Percentiles rank a stretch among this genome's conserved stretches.
These are phyloP conservation scores for Notolepis coatsorum DNA, from an alignment of 2,797 vertebrate species.

Conservation along the genomic window DNA sequence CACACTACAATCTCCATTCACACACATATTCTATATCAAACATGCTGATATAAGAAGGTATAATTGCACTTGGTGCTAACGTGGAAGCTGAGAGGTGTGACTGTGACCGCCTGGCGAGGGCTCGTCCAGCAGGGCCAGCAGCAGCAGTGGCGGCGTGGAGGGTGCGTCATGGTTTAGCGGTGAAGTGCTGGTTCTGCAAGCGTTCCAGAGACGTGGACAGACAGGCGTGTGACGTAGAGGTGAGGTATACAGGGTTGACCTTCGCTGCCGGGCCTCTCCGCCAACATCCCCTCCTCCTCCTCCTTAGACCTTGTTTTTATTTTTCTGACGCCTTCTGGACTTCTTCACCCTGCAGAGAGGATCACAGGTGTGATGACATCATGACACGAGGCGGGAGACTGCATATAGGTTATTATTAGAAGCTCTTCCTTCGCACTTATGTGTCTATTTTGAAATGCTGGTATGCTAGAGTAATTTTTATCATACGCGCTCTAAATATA, in stretches of 20 bases:
- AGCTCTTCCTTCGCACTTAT: too few species aligned
- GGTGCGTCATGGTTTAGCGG: constrained; percentile 37
- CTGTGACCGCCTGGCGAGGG: neutral
- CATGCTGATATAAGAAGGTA: neutral
- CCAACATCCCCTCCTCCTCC: neutral
- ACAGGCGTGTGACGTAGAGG: constrained; percentile 61
- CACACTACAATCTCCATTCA: neutral
- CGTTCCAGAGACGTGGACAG: constrained; percentile 67
- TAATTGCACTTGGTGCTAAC: constrained; percentile 50
- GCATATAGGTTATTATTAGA: too few species aligned
- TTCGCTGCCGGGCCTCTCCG: constrained; percentile 20
- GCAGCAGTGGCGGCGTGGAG: constrained; percentile 12
- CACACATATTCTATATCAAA: constrained; percentile 23
- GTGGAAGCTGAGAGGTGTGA: constrained; percentile 12
- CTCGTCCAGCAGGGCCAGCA: neutral
- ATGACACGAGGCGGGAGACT: too few species aligned
- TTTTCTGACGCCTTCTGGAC: constrained; percentile 72
- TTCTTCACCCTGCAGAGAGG: constrained; percentile 81
- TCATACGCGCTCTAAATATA: too few species aligned
- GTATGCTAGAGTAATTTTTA: too few species aligned
- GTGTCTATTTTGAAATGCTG: too few species aligned
- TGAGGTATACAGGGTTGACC: constrained; percentile 47
- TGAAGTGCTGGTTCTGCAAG: constrained; percentile 81
- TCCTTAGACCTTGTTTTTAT: constrained; percentile 67
- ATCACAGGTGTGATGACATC: too few species aligned